Percentiles rank a stretch among this genome's conserved stretches.
These are phyloP conservation scores for Chionodraco myersi DNA, from an alignment of 2,113 vertebrate genomes.

Conservation along the genomic window DNA sequence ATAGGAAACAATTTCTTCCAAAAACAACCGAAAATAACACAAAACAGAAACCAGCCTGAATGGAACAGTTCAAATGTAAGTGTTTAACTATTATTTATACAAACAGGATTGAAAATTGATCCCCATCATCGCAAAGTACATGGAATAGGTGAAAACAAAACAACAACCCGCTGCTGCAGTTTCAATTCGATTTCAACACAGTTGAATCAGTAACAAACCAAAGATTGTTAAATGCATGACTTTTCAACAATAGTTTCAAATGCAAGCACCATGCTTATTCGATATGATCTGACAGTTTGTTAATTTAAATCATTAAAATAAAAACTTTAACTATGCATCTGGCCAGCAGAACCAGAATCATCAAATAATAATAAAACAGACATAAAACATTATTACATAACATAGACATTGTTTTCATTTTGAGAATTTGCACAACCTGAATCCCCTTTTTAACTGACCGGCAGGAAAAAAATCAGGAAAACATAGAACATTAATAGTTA, in stretches of 20 bases:
- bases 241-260: constrained; percentile 97
- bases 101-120: constrained; percentile 99
- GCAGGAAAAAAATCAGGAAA: constrained; percentile 93
- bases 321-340: constrained; percentile 98
- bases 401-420: constrained; percentile 91
- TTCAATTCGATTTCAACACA: constrained; percentile 98
- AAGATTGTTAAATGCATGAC: constrained; percentile 97
- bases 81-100: constrained; percentile 92
- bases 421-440: constrained; percentile 94
- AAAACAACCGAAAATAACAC: constrained; percentile 90
- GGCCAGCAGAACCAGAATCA: constrained; percentile 99
- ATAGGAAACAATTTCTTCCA: constrained; percentile 98
- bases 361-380: constrained; percentile 91
- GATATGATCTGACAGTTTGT: constrained; percentile 95
- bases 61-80: constrained; percentile 99
- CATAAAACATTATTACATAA: constrained; percentile 73
- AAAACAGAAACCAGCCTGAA: constrained; percentile 99
- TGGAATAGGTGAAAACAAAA: constrained; percentile 95
- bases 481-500: constrained; percentile 75
- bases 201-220: constrained; percentile 98
- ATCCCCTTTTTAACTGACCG: constrained; percentile 96
- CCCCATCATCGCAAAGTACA: constrained; percentile 93
- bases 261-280: constrained; percentile 99
- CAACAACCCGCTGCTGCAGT: constrained; percentile 94
- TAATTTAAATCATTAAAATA: constrained; percentile 99